Evolutionary conservation across 2,797 vertebrate genomes (phyloP).

Genomic region (Coluber constrictor): DNA sequence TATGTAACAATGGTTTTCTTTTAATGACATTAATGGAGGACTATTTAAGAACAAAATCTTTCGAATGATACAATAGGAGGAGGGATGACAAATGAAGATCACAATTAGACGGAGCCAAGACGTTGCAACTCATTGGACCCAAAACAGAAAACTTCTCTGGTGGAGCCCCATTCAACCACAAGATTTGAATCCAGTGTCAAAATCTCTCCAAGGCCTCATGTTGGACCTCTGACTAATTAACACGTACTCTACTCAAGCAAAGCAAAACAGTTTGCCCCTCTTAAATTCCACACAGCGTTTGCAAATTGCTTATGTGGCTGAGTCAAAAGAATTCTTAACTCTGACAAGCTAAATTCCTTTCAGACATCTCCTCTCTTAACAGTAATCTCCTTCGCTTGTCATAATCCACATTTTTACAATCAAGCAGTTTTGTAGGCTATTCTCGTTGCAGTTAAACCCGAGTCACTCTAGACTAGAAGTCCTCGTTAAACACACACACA

Average conservation of each 20-base stretch:
- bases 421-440: neutral
- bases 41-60: neutral
- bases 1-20: neutral
- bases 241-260: neutral
- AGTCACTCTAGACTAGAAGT: neutral
- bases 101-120: neutral
- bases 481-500: neutral
- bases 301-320: neutral
- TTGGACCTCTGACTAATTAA: neutral
- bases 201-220: neutral
- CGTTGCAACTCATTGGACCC: neutral
- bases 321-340: neutral
- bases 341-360: conserved; percentile 1
- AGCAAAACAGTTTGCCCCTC: neutral
- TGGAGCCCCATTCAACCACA: neutral
- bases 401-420: neutral
- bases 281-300: neutral
- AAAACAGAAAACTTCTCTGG: neutral
- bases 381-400: neutral
- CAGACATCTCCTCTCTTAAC: neutral
- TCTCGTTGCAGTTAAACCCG: neutral
- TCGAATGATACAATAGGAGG: neutral
- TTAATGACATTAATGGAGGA: neutral
- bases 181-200: neutral
- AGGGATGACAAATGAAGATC: neutral